A percentile compares a stretch with the other conserved stretches of the same genome.
These are phyloP conservation scores for Rousettus madagascariensis DNA, from an alignment of 2,797 vertebrate species.

Conservation along the genomic window DNA sequence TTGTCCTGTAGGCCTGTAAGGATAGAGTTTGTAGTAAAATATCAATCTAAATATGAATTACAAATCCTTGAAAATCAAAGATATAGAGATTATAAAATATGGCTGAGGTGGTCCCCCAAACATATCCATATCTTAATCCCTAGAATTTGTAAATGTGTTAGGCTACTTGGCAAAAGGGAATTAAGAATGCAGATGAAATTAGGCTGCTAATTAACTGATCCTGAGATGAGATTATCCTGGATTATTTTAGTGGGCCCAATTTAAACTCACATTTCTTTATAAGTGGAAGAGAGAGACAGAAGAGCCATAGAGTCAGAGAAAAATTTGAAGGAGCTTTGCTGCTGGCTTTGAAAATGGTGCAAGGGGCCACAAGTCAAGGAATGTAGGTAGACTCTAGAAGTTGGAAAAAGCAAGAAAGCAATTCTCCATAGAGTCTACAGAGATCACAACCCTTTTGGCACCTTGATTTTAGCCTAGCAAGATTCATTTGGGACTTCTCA, in stretches of 20 bases:
- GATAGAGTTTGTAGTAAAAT: not conserved
- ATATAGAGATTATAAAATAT: not conserved
- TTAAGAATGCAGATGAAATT: not conserved
- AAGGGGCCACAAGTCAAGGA: not conserved
- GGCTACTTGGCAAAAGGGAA: not conserved
- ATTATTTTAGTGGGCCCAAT: not conserved
- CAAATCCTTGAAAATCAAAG: not conserved
- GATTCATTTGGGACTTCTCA: not conserved
- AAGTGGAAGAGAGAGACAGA: not conserved
- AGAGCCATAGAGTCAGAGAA: not conserved
- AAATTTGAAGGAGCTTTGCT: not conserved
- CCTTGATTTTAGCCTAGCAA: not conserved
- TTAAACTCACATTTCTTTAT: not conserved
- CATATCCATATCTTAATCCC: not conserved
- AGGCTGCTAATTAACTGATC: not conserved
- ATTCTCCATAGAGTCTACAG: not conserved
- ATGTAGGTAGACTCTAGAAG: not conserved
- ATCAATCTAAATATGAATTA: not conserved
- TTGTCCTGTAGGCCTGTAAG: not conserved
- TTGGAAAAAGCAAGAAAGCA: not conserved
- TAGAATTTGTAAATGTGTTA: not conserved
- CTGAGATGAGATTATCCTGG: not conserved
- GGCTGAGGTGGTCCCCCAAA: not conserved
- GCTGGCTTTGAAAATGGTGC: not conserved
- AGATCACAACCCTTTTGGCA: not conserved